Evolutionary conservation across 2,797 vertebrate genomes (phyloP).

Genomic region (Benthosema pterotum): DNA sequence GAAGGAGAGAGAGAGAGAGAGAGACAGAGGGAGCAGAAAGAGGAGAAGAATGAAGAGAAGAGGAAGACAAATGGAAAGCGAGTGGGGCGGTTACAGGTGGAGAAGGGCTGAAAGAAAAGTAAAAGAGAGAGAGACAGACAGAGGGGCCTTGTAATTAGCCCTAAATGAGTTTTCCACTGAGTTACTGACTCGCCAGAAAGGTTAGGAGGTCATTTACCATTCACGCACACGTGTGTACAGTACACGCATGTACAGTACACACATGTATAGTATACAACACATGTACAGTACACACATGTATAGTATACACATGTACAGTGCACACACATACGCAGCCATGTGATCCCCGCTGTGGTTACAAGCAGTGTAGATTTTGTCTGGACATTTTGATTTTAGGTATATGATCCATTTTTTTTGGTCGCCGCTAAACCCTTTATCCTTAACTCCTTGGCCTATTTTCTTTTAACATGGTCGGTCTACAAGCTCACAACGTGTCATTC

Average conservation of each 20-base stretch:
- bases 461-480: too few species aligned
- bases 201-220: slow-evolving; percentile 61
- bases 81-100: slow-evolving; percentile 37
- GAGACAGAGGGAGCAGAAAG: slow-evolving; percentile 67
- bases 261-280: too few species aligned
- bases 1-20: slow-evolving; percentile 63
- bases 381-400: too few species aligned
- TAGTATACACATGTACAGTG: too few species aligned
- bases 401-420: too few species aligned
- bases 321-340: background rate
- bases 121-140: slow-evolving; percentile 71
- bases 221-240: background rate
- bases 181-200: slow-evolving; percentile 70
- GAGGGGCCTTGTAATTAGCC: slow-evolving; percentile 85
- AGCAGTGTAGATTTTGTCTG: too few species aligned
- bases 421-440: too few species aligned
- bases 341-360: slow-evolving; percentile 40
- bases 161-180: slow-evolving; percentile 93
- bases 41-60: slow-evolving; percentile 66
- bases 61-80: slow-evolving; percentile 46
- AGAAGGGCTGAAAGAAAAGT: slow-evolving; percentile 50
- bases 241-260: too few species aligned
- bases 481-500: too few species aligned
- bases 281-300: too few species aligned
- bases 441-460: too few species aligned